phyloP scores from a whole-genome alignment of 2,113 vertebrate genomes.

The Amphiprion percula region DNA sequence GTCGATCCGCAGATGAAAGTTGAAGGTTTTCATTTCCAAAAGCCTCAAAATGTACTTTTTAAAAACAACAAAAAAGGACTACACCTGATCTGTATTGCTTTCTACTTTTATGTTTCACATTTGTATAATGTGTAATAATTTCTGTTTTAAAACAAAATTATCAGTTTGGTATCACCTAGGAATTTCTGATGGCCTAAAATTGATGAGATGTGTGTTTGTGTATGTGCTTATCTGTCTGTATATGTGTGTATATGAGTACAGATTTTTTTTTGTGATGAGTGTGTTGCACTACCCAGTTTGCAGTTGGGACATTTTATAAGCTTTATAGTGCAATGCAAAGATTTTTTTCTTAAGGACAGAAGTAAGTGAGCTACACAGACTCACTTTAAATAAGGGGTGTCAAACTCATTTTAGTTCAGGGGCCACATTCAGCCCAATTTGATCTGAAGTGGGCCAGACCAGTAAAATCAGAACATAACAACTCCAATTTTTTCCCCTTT shows the following conservation, averaged over 20 bases:
- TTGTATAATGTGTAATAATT: background rate
- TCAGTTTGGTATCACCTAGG: background rate
- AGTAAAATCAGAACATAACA: no score
- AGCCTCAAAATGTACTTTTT: slow-evolving; percentile 12
- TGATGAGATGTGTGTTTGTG: background rate
- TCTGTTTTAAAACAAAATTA: background rate
- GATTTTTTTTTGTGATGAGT: slow-evolving; percentile 2
- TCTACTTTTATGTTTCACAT: no score
- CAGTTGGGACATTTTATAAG: slow-evolving; percentile 50
- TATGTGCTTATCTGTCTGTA: background rate
- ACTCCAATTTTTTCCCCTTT: no score
- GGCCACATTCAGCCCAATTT: no score
- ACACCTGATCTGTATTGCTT: slow-evolving; percentile 5
- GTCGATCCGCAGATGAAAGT: slow-evolving; percentile 36
- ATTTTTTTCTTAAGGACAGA: background rate
- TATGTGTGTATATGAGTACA: slow-evolving; percentile 1
- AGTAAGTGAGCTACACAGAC: no score
- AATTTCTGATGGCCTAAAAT: background rate
- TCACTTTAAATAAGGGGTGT: no score
- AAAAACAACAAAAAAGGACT: background rate
- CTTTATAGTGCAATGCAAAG: slow-evolving; percentile 35
- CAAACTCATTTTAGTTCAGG: no score
- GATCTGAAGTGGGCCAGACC: no score
- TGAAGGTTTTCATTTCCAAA: slow-evolving; percentile 34
- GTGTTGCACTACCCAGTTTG: background rate